Evolutionary conservation across 23 tunicate genomes (phyloP), one percentile per base, ranked within the genome.

Genomic region (Ascidia mentula): DNA sequence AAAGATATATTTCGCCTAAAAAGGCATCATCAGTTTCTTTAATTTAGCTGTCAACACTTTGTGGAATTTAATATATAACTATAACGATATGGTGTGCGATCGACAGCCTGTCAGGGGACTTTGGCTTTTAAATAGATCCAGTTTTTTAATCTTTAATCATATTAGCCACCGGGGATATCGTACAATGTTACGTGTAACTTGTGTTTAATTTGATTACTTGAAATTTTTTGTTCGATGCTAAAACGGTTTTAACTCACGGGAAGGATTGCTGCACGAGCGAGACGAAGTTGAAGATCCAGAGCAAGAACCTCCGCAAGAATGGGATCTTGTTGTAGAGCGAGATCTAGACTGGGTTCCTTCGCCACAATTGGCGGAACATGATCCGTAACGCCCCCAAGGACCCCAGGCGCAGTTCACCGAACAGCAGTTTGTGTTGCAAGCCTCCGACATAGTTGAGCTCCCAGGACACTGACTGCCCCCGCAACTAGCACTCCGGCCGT

Each of bases 321-420:
- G 32, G 30, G 79, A 38, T 32, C 38, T 37, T 1, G 60, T 36
- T 15, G 72, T 72, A 24, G 20, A 34, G 0, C 85, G 79, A 20
- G 22, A 18, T 9, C 85, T 34, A 7, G 61, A 32, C 77, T 81
- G 85, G 6, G 65, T 71, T 0, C 80, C 80, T 6, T 76, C 82
- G 6, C 82, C 80, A 59, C 82, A 76, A 0, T 31, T 34, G 18
- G 73, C 88, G 9, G 82, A 40, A 38, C 88, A 84, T 38, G 32
- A 20, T 18, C 73, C 74, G 39, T 65, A 84, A 0, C 30, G 24
- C 26, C 34, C 6, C 88, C 88, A 84, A 22, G 36, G 18, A 22
- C 35, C 82, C 88, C 88, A 84, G 4, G 45, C 59, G 34, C 88
- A 84, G 60, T 84, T 76, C 36, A 77, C 82, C 6, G 82, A 76